Percentiles rank a stretch among this genome's conserved stretches.
These are phyloP conservation scores for Hapalemur alaotrensis DNA, from an alignment of 2,797 vertebrate genomes.

Conservation along the genomic window DNA sequence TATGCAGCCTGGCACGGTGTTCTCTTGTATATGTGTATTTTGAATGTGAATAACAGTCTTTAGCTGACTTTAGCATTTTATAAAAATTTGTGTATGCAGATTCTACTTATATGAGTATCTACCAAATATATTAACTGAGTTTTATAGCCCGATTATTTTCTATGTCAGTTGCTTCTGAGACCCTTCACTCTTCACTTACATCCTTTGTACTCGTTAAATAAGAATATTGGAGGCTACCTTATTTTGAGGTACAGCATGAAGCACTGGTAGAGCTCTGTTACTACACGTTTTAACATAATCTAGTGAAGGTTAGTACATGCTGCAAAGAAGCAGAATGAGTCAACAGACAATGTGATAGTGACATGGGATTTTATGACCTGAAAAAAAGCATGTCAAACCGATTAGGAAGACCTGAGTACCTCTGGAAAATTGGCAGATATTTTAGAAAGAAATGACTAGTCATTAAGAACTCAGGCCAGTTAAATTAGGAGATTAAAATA, in stretches of 20 bases:
- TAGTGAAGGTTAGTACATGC: slow-evolving; percentile 28
- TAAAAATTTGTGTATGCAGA: slow-evolving; percentile 52
- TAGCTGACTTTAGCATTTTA: slow-evolving; percentile 58
- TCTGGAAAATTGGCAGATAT: slow-evolving; percentile 53
- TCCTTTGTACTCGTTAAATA: slow-evolving; percentile 21
- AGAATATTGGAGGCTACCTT: slow-evolving; percentile 31
- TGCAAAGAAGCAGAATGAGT: not conserved
- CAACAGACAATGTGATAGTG: slow-evolving; percentile 48
- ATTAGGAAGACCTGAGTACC: slow-evolving; percentile 35
- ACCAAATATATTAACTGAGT: slow-evolving; percentile 34
- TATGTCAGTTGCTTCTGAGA: slow-evolving; percentile 53
- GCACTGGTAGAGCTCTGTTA: not conserved
- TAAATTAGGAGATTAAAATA: slow-evolving; percentile 59
- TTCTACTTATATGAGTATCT: slow-evolving; percentile 42
- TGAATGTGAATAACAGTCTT: slow-evolving; percentile 63
- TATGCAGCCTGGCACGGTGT: not conserved
- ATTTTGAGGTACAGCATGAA: slow-evolving; percentile 44
- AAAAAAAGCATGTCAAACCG: slow-evolving; percentile 58
- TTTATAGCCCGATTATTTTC: slow-evolving; percentile 45
- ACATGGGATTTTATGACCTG: not conserved
- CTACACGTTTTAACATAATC: not conserved
- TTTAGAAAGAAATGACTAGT: slow-evolving; percentile 60
- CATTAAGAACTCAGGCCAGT: slow-evolving; percentile 38
- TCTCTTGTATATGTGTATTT: not conserved
- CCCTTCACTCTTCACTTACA: not conserved